phyloP scores from a whole-genome alignment of 2,113 vertebrate genomes.

The Trichechus manatus region DNA sequence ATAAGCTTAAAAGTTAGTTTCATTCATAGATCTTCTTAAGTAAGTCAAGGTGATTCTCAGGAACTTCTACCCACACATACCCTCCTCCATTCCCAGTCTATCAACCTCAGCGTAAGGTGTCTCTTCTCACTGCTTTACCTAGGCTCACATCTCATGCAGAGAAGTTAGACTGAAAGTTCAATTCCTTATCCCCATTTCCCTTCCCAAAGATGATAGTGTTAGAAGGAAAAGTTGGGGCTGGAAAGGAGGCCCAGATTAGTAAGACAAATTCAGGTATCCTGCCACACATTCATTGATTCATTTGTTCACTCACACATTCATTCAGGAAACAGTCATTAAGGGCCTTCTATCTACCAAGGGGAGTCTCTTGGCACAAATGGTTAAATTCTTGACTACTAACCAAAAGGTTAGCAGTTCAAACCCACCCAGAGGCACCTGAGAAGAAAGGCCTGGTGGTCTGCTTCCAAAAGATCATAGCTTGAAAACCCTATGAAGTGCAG shows the following conservation, averaged over 20 bases:
- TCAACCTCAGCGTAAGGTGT: not conserved
- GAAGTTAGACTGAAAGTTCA: not conserved
- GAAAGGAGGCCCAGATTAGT: not conserved
- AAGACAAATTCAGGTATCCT: not conserved
- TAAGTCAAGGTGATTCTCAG: constrained; percentile 12
- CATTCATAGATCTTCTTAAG: constrained; percentile 10
- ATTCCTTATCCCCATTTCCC: not conserved
- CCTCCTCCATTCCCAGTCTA: not conserved
- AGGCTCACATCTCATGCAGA: not conserved
- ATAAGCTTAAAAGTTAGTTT: constrained; percentile 54
- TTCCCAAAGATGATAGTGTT: constrained; percentile 24
- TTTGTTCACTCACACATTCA: not conserved
- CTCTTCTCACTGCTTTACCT: not conserved
- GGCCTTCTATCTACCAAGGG: not conserved
- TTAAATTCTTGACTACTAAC: not conserved
- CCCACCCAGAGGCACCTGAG: not conserved
- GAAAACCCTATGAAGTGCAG: not conserved
- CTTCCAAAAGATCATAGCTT: not conserved
- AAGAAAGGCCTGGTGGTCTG: not conserved
- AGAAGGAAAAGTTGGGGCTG: not conserved
- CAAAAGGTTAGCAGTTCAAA: not conserved
- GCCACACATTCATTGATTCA: not conserved
- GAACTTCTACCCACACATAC: not conserved
- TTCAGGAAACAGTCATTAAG: not conserved
- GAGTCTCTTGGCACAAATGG: not conserved